Evolutionary conservation across 2,797 vertebrate species (phyloP), one percentile per base, ranked within the genome.

Genomic region (Meriones psammophilus): DNA sequence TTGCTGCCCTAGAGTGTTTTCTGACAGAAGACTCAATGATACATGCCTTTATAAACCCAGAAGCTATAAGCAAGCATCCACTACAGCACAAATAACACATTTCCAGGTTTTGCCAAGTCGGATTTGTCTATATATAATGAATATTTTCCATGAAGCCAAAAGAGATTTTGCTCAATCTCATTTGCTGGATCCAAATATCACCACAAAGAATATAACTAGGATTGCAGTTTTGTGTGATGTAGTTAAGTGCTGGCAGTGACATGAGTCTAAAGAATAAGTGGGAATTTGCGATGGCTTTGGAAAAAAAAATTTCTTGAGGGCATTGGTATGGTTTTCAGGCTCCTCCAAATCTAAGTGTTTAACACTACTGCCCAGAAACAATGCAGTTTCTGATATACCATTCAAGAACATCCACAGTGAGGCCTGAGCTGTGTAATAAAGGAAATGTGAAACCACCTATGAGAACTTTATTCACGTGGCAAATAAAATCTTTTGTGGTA

Each of bases 121-220:
- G 62, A 88, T 83, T 93, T 88, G 36, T 95, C 89, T 86, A 88
- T 46, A 71, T 30, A 83, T 77, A 79, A 50, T 5, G 17, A 66
- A 86, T 73, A 17, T 71, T 84, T 94, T 84, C 91, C 12, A 50
- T 84, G 64, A 93, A 92, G 71, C 69, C 76, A 87, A 92, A 96
- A 89, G 87, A 92, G 42, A 86, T 93, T 96, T 94, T 94, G 46
- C 50, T 93, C 58, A 90, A 66, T 83, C n/a, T 92, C 64, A 91
- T 84, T 50, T 89, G 79, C 69, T 64, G 7, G n/a, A 24, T 46
- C 64, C 60, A 58, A 68, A 74, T 77, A 22, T 91, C 92, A 84
- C 36, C 78, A 94, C 79, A 86, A 62, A 92, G 30, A 92, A 3
- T 76, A 77, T 94, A 76, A 83, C 18, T 66, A 89, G 79, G 88